Base-by-base conservation (phyloP, 1,140 invertebrate genomes). In the Papilio helenus region DNA sequence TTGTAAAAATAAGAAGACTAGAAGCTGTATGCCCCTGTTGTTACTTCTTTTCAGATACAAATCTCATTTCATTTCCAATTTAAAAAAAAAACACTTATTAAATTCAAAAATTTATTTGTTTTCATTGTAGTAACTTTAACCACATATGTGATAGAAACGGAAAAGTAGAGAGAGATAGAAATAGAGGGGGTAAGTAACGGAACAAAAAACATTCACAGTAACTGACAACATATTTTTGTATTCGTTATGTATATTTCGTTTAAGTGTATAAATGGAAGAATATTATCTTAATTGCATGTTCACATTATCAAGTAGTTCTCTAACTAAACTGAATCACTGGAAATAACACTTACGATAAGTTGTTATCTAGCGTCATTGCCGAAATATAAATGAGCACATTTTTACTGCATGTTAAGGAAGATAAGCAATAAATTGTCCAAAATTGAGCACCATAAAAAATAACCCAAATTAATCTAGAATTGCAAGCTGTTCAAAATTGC, bases 1-100 rank as follows among this genome's bases (percentile, higher is more conserved):
- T 29, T 23, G 55, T 26, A 55, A 65, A 65, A 65, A 65, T 65
- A 65, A 65, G 61, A 65, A 65, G 29, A 65, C 61, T 26, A 14
- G 61, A 68, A 7, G 61, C 26, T 68, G 61, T 68, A 18, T 68
- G 23, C 61, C 26, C 26, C 26, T 34, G 61, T 29, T 68, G 58
- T 12, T 23, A 61, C 9, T 68, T 61, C 10, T 39, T 39, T 39
- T 39, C 34, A 7, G 34, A 39, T 8, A 39, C 34, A n/a, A n/a
- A n/a, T 39, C 4, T 39, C 7, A 39, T 39, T 8, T 39, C 7
- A 39, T 39, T 39, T 39, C 4, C 34, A 39, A 8, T 0, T 39
- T 5, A 8, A 8, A 8, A 8, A 39, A 39, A 39, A 39, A 39
- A 39, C 0, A 8, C 7, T 39, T 39, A 39, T 39, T 7, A 39